Base-by-base conservation (phyloP, 2,113 vertebrate species). In the Catagonus wagneri region DNA sequence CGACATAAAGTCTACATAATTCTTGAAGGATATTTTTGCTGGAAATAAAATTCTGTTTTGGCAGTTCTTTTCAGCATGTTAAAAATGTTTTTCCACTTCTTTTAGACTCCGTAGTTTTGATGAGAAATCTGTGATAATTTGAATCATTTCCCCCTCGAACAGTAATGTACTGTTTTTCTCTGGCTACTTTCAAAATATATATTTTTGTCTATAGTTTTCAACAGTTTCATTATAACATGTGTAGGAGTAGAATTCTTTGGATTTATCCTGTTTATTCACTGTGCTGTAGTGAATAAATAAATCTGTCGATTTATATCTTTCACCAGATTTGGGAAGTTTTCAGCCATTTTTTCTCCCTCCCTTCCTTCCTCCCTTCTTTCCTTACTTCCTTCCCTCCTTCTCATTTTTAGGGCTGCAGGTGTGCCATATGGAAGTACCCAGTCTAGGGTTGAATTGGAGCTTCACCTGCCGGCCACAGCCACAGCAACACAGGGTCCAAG, bases 301-400 rank as follows among this genome's bases (percentile, higher is more conserved):
- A 54, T 95, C 19, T 91, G 72, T 96, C 80, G 86, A 44, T 66
- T 85, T 69, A 6, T 89, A 52, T 91, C n/a, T 96, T 85, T 95
- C 61, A 61, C n/a, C 36, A 66, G 36, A 83, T 60, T 88, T 76
- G 27, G 50, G 23, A 81, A 16, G 36, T 71, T 89, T 95, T 76
- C 32, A 91, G 60, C 66, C 61, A 7, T 81, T 80, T 44, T 44
- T 44, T 44, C 44, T 44, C 44, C 44, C 44, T 44, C 44, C 44
- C 44, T 44, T 8, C 44, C 44, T 44, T 8, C 44, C 44, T 44
- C 44, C 44, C 44, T 44, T 8, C 44, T 8, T 44, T 44, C 44
- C 44, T 44, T 44, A 4, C 44, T 44, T 44, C 44, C 44, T 44
- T 8, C 44, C 44, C 8, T 44, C 44, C 44, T 44, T 44, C 8